These are phyloP conservation scores for Ganaspis brasiliensis DNA, from an alignment of 2,888 invertebrate genomes.

Conservation along the genomic window DNA sequence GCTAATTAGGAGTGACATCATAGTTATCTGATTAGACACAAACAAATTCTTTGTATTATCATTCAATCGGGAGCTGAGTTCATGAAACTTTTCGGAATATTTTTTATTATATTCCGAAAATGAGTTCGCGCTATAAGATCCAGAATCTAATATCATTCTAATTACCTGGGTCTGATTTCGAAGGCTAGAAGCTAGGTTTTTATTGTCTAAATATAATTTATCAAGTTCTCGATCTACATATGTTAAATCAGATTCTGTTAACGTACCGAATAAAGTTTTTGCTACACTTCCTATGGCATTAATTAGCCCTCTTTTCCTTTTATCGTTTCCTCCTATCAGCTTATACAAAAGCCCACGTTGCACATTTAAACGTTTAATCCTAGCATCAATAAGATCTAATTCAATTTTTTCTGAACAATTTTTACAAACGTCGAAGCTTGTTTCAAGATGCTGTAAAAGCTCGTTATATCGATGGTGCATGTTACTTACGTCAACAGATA, in stretches of 20 bases:
- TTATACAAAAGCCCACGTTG: too few species aligned
- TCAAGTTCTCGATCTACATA: not conserved
- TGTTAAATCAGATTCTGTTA: constrained; percentile 18
- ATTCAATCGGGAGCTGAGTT: not conserved
- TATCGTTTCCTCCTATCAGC: too few species aligned
- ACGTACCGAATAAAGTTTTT: not conserved
- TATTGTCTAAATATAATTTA: not conserved
- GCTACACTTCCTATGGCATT: too few species aligned
- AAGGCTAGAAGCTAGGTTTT: not conserved
- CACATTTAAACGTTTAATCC: too few species aligned
- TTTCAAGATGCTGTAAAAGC: too few species aligned
- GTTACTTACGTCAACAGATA: too few species aligned
- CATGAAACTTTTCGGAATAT: not conserved
- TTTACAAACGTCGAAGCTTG: too few species aligned
- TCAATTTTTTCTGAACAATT: too few species aligned
- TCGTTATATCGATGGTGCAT: too few species aligned
- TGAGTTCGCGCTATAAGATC: not conserved
- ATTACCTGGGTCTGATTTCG: not conserved
- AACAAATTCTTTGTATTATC: not conserved
- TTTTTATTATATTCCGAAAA: not conserved
- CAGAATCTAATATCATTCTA: not conserved
- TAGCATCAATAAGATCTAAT: too few species aligned
- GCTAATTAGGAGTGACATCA: not conserved
- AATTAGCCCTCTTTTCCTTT: too few species aligned
- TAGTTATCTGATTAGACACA: not conserved